A percentile compares a stretch with the other conserved stretches of the same genome.
These are phyloP conservation scores for Geotrypetes seraphini DNA, from an alignment of 2,797 vertebrate species.

Conservation along the genomic window DNA sequence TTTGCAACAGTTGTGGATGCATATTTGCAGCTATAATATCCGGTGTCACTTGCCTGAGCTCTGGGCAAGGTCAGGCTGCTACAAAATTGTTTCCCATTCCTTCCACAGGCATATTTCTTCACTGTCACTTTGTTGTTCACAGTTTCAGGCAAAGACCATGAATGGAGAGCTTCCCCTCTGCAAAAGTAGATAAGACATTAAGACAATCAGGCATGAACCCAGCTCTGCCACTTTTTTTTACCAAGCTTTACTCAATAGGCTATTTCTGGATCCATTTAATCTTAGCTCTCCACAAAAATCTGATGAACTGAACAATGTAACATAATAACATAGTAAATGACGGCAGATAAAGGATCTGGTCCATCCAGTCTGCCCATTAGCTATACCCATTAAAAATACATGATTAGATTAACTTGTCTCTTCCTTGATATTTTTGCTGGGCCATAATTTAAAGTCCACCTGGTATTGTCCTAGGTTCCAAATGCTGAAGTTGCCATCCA, in stretches of 20 bases:
- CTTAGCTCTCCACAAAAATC: conserved; percentile 35
- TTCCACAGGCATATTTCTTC: conserved; percentile 66
- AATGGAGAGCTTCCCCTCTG: conserved; percentile 77
- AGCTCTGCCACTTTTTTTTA: conserved; percentile 24
- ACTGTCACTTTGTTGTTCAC: conserved; percentile 57
- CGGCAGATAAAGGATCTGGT: too few species aligned
- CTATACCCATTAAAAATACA: too few species aligned
- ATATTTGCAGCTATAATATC: conserved; percentile 77
- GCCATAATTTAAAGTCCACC: too few species aligned
- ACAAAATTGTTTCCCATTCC: conserved; percentile 59
- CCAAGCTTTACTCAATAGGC: conserved; percentile 20
- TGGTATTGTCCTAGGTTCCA: too few species aligned
- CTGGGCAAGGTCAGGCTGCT: conserved; percentile 64
- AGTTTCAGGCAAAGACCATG: conserved; percentile 71
- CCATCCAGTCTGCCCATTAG: too few species aligned
- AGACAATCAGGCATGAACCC: conserved; percentile 27
- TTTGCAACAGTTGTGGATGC: conserved; percentile 34
- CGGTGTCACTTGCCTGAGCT: conserved; percentile 69
- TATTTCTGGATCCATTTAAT: conserved; percentile 31
- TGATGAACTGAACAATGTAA: conserved; percentile 24
- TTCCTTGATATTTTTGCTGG: too few species aligned
- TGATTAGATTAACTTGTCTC: too few species aligned
- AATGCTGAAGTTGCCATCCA: too few species aligned
- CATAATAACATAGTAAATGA: too few species aligned
- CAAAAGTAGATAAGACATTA: conserved; percentile 42